Base-by-base conservation (phyloP, 2,113 vertebrate genomes). In the Genyomyrus donnyi region DNA sequence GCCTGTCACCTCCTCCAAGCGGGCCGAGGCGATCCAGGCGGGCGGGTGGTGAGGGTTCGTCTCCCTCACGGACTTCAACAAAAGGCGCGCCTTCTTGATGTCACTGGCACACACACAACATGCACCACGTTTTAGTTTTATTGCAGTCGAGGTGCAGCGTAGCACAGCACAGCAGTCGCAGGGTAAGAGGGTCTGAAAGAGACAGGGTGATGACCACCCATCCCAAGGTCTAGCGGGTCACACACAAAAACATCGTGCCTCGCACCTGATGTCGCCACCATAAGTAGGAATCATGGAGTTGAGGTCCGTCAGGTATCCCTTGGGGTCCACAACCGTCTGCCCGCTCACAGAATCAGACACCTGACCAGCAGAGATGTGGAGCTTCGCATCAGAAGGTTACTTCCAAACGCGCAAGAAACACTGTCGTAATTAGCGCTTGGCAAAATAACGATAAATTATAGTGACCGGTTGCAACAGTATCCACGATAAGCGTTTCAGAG, bases 271-370 rank as follows among this genome's bases (percentile, higher is more conserved):
- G 92, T 99, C 98, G 91, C 98, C 98, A 86, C 98, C 98, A 0
- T 99, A 97, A 2, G 98, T 99, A 3, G 98, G 98, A 91, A 99
- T 99, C 98, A 99, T 99, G 0, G 98, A 99, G 93, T 99, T 99
- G 89, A 99, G 95, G 93, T 99, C 98, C 0, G 98, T 99, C 90
- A 99, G 94, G 90, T 99, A 99, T 91, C 98, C 98, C 92, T 99
- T 99, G 0, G 98, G 98, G 91, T 99, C 98, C 88, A 99, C 98
- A 9, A 99, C 98, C 0, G 98, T 99, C 93, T 99, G 98, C 84
- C 98, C 98, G 7, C 98, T 99, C 91, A 99, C 98, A 0, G 98
- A 99, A 92, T 99, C 98, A 0, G 98, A 99, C 13, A 99, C 98
- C 98, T 99, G 90, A 3, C 31, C 35, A 50, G 87, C 89, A 3